Base-by-base conservation (phyloP, 2,888 invertebrate genomes). In the Dyspetes luteomarginatus region DNA sequence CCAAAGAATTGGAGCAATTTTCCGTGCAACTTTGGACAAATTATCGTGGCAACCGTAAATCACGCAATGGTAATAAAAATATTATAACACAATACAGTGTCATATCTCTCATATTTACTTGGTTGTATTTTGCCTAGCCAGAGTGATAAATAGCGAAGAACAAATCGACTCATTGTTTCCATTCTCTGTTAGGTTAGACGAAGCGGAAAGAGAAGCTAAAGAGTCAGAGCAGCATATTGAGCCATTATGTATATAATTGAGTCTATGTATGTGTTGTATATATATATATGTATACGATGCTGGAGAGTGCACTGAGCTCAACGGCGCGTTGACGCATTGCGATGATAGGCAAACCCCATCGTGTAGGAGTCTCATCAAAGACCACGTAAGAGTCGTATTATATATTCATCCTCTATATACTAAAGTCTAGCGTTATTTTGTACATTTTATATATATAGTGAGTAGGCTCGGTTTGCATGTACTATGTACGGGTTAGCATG, bases 121-220 rank as follows among this genome's bases (percentile, higher is more conserved):
- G n/a, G n/a, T n/a, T n/a, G n/a, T n/a, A n/a, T n/a, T n/a, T n/a
- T n/a, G n/a, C n/a, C n/a, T n/a, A n/a, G n/a, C n/a, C 52, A 22
- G 28, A 15, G 60, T 67, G 72, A 78, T 72, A 67, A 74, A 71
- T 80, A 82, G 74, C 83, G 82, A 62, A 56, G 81, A 82, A 83
- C 83, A 85, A 84, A 87, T 86, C 86, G 85, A 69, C 74, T 79
- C 83, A 84, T 86, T 87, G 87, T 84, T 83, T 84, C 41, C 58
- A 24, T 52, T 24, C 9, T 24, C 52, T 52, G 60, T 60, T 17
- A 12, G 17, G 24, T 67, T 52, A 43, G 15, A 36, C 30, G 30
- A n/a, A 50, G 17, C 24, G 36, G 65, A 12, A 19, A 65, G 48
- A 72, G 71, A 71, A 58, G 22, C n/a, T 17, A 60, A 60, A 67